Evolutionary conservation across 2,113 vertebrate species (phyloP).

Genomic region (Cricetomys ansorgei): DNA sequence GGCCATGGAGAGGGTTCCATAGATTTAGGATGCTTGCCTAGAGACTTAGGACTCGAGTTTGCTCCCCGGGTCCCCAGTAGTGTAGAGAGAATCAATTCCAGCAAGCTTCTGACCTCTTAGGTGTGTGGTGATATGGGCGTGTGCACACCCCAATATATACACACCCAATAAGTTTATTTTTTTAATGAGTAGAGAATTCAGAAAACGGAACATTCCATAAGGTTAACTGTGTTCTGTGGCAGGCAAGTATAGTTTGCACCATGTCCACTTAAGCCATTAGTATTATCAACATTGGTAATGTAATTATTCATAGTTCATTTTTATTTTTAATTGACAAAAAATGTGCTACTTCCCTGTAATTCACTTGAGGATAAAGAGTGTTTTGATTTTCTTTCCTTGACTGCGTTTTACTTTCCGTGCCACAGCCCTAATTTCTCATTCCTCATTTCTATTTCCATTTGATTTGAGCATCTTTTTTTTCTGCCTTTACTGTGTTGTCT

Average conservation of each 20-base stretch:
- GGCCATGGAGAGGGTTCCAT: background rate
- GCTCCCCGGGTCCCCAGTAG: background rate
- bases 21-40: too few species aligned
- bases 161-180: background rate
- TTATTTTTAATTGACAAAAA: background rate
- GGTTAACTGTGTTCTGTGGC: background rate
- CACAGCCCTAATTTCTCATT: background rate
- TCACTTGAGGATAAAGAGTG: background rate
- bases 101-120: background rate
- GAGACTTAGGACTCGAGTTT: background rate
- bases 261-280: background rate
- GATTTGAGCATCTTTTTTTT: background rate
- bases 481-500: background rate
- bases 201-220: background rate
- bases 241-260: background rate
- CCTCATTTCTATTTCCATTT: background rate
- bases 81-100: background rate
- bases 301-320: background rate
- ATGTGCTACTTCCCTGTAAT: background rate
- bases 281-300: background rate
- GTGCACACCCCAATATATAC: too few species aligned
- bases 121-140: background rate
- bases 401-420: background rate
- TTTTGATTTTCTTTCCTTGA: constrained; percentile 7
- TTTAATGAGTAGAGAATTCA: background rate